These are phyloP conservation scores for Meles meles DNA, from an alignment of 2,113 vertebrate genomes.

Conservation along the genomic window DNA sequence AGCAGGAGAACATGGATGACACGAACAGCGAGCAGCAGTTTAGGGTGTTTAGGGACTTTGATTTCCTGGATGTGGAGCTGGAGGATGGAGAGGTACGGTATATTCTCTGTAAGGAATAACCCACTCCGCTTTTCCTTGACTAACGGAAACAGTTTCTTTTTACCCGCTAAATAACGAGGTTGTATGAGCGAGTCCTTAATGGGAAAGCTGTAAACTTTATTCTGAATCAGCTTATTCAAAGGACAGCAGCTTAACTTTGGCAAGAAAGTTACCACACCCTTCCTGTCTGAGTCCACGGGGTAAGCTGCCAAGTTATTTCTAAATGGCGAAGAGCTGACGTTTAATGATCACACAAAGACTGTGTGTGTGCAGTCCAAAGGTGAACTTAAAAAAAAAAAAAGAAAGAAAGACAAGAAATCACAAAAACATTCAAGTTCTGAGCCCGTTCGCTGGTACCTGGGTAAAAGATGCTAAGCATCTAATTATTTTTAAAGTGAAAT, in stretches of 20 bases:
- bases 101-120: slow-evolving; percentile 60
- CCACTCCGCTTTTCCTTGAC: neutral
- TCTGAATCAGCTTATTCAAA: slow-evolving; percentile 68
- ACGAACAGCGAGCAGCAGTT: slow-evolving; percentile 98
- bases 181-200: slow-evolving; percentile 55
- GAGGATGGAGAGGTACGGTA: slow-evolving; percentile 96
- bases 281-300: slow-evolving; percentile 73
- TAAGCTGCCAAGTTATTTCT: slow-evolving; percentile 69
- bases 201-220: slow-evolving; percentile 59
- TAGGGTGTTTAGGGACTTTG: slow-evolving; percentile 97
- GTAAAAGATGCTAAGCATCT: neutral
- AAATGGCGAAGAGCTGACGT: slow-evolving; percentile 59
- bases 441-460: neutral
- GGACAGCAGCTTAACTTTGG: slow-evolving; percentile 51
- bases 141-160: slow-evolving; percentile 18
- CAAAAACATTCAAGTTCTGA: neutral
- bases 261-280: slow-evolving; percentile 77
- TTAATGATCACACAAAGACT: slow-evolving; percentile 37
- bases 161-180: slow-evolving; percentile 50
- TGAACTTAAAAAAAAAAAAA: neutral
- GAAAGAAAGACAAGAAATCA: neutral
- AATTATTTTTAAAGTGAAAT: neutral
- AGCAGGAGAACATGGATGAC: slow-evolving; percentile 96
- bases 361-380: neutral
- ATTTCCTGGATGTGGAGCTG: slow-evolving; percentile 98